Conservation (phyloP, 2,113 vertebrate genomes). For the Rhodinocichla rosea region DNA sequence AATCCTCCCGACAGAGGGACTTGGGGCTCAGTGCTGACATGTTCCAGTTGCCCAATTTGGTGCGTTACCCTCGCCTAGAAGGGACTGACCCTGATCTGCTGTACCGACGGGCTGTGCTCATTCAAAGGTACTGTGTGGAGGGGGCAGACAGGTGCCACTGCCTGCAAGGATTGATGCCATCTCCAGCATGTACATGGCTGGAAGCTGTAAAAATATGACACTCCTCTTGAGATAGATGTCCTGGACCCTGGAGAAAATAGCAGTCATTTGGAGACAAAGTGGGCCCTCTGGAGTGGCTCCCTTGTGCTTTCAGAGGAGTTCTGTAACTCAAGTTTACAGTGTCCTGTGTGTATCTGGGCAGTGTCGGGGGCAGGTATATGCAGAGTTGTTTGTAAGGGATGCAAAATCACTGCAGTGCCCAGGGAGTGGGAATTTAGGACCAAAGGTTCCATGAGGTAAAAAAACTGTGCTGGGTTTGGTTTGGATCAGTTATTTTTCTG, state of each 20-base stretch:
- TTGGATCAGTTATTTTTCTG: neutral
- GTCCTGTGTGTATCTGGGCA: neutral
- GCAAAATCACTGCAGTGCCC: neutral
- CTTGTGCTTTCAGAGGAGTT: neutral
- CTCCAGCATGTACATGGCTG: neutral
- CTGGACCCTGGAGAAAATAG: neutral
- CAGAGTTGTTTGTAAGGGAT: neutral
- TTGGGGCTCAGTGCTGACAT: slow-evolving; percentile 92
- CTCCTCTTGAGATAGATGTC: neutral
- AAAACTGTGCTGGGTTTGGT: neutral
- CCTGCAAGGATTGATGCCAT: neutral
- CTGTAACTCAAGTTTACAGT: neutral
- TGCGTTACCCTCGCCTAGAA: slow-evolving; percentile 94
- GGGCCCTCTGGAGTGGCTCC: neutral
- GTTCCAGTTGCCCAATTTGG: slow-evolving; percentile 91
- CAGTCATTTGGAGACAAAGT: neutral
- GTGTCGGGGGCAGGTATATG: fast-evolving
- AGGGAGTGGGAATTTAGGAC: neutral
- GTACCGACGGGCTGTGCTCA: slow-evolving; percentile 87
- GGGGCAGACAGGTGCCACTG: neutral
- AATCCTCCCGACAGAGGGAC: slow-evolving; percentile 91
- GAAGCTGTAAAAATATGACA: neutral
- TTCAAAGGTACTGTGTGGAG: slow-evolving; percentile 82
- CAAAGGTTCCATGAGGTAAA: neutral
- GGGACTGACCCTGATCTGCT: slow-evolving; percentile 88